Evolutionary conservation across 2,888 invertebrate species (phyloP).

Genomic region (Drosophila recens): DNA sequence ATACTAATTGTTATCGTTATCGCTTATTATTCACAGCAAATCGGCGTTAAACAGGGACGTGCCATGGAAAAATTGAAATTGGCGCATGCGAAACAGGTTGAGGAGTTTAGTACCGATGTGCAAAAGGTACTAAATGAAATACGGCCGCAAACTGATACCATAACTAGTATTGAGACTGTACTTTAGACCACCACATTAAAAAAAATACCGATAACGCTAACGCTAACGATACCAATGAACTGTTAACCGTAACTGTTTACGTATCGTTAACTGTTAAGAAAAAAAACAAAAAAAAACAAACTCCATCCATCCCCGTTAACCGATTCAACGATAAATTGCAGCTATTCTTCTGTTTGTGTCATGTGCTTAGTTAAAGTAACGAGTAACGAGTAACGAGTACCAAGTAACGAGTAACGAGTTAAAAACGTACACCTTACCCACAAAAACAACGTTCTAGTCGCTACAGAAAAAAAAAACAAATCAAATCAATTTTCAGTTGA

Average conservation of each 20-base stretch:
- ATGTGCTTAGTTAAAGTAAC: slow-evolving; percentile 50
- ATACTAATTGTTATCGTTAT: slow-evolving; percentile 33
- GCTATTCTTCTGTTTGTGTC: slow-evolving; percentile 29
- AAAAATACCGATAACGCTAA: slow-evolving; percentile 19
- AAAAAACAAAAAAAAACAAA: neutral
- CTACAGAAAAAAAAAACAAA: slow-evolving; percentile 9
- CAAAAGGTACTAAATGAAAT: slow-evolving; percentile 89
- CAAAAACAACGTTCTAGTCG: slow-evolving; percentile 40
- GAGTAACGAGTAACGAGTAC: slow-evolving; percentile 28
- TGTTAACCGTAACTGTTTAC: slow-evolving; percentile 3
- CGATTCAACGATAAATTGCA: slow-evolving; percentile 21
- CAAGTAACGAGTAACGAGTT: slow-evolving; percentile 32
- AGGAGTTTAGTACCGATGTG: slow-evolving; percentile 94
- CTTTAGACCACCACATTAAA: slow-evolving; percentile 74
- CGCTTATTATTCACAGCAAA: slow-evolving; percentile 86
- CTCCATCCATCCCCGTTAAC: slow-evolving; percentile 19
- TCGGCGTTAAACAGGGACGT: slow-evolving; percentile 94
- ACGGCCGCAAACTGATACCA: slow-evolving; percentile 76
- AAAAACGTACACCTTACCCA: slow-evolving; percentile 28
- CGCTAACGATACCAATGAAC: slow-evolving; percentile 10
- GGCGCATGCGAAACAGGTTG: slow-evolving; percentile 96
- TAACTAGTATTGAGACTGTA: slow-evolving; percentile 85
- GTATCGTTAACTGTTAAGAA: slow-evolving; percentile 10
- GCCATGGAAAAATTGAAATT: slow-evolving; percentile 96
- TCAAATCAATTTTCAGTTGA: slow-evolving; percentile 32